Conservation (phyloP, 2,113 vertebrate species). For the Phasianus colchicus region DNA sequence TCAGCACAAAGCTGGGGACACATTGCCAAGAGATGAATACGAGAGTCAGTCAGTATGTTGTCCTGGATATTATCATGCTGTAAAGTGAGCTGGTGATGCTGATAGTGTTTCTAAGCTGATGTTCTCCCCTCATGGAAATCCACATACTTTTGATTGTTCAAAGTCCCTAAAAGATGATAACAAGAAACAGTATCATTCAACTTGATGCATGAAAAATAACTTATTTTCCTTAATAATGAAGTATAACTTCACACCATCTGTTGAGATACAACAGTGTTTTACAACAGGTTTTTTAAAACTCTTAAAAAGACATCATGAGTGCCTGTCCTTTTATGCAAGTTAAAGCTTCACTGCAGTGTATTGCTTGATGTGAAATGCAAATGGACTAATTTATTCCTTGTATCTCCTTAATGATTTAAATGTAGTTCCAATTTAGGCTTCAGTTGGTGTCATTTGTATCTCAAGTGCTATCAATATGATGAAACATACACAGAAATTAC, state of each 20-base stretch:
- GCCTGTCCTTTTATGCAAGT: constrained; percentile 38
- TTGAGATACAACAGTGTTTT: constrained; percentile 59
- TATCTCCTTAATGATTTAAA: constrained; percentile 40
- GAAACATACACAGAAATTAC: constrained; percentile 13
- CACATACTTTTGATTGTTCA: neutral
- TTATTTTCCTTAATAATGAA: constrained; percentile 23
- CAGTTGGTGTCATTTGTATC: constrained; percentile 11
- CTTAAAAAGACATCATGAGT: constrained; percentile 44
- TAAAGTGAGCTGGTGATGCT: constrained; percentile 48
- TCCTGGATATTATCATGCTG: neutral
- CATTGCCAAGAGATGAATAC: constrained; percentile 13
- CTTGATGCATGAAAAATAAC: constrained; percentile 41
- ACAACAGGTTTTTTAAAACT: constrained; percentile 46
- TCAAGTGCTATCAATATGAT: constrained; percentile 28
- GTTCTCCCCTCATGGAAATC: constrained; percentile 54
- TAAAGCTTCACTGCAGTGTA: constrained; percentile 36
- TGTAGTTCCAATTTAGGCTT: constrained; percentile 52
- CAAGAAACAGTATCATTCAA: constrained; percentile 60
- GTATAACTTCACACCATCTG: constrained; percentile 31
- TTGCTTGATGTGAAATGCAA: constrained; percentile 34
- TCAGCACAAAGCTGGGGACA: neutral
- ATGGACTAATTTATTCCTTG: constrained; percentile 35
- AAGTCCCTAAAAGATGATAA: constrained; percentile 38
- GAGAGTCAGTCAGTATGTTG: neutral
- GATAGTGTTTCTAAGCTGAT: constrained; percentile 35